A percentile compares a stretch with the other conserved stretches of the same genome.
These are phyloP conservation scores for Oreochromis aureus DNA, from an alignment of 2,113 vertebrate genomes.

Conservation along the genomic window DNA sequence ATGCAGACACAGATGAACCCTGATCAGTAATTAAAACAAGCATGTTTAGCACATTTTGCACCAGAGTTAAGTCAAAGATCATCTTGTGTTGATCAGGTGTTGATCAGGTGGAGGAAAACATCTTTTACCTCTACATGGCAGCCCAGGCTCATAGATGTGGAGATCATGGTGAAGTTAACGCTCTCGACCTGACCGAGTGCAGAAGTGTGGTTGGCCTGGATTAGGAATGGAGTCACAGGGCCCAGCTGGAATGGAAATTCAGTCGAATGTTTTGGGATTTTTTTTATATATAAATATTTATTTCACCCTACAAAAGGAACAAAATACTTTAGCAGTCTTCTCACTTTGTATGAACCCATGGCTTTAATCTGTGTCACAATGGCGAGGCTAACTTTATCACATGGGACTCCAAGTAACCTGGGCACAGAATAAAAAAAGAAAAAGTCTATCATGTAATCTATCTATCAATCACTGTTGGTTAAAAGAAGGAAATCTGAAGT, in stretches of 20 bases:
- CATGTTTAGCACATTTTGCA: background rate
- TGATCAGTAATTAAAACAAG: background rate
- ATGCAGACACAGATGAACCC: conserved; percentile 36
- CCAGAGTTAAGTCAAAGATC: background rate
- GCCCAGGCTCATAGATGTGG: conserved; percentile 1
- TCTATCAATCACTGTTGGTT: background rate
- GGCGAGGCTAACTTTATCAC: conserved; percentile 13
- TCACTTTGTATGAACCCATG: conserved; percentile 50
- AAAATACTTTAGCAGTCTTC: background rate
- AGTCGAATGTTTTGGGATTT: background rate
- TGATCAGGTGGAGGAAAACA: background rate
- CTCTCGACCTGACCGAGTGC: background rate
- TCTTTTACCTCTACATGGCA: conserved; percentile 35
- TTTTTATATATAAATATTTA: background rate
- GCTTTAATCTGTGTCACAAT: conserved; percentile 52
- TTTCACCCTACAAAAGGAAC: background rate
- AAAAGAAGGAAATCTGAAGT: background rate
- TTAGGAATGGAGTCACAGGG: background rate
- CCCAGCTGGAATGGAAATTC: conserved; percentile 14
- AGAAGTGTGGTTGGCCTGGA: conserved; percentile 56
- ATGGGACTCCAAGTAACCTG: conserved; percentile 44
- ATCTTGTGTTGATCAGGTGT: background rate
- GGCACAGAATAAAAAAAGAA: background rate
- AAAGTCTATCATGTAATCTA: background rate
- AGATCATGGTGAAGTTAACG: conserved; percentile 41